Evolutionary conservation across 1,140 invertebrate species (phyloP).

Genomic region (Alviniconcha marisindica): DNA sequence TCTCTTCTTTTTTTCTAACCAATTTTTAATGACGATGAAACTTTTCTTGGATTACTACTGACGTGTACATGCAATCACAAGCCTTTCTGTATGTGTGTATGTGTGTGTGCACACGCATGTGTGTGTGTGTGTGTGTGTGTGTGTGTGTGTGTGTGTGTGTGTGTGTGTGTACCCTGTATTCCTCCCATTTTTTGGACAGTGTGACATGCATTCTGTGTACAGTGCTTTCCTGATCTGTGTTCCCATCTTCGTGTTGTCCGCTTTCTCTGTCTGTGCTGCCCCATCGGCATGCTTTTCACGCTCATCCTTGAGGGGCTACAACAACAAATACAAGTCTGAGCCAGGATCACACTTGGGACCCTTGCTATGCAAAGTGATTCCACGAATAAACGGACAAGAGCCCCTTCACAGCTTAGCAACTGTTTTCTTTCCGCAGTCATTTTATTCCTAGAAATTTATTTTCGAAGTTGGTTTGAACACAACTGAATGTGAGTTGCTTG

Average conservation of each 20-base stretch:
- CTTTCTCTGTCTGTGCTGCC: not conserved
- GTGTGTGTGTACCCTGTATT: not conserved
- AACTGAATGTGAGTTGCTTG: too few species aligned
- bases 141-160: not conserved
- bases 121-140: not conserved
- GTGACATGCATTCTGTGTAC: not conserved
- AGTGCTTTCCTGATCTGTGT: not conserved
- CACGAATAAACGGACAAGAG: too few species aligned
- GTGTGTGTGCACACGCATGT: not conserved
- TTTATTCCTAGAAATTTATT: too few species aligned
- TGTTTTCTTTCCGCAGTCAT: too few species aligned
- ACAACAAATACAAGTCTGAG: too few species aligned
- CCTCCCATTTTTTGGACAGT: not conserved
- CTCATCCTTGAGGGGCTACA: too few species aligned
- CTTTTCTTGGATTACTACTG: not conserved
- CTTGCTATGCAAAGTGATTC: too few species aligned
- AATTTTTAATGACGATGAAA: not conserved
- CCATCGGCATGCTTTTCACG: not conserved
- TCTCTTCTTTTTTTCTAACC: not conserved
- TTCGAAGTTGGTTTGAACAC: too few species aligned
- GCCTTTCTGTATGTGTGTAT: not conserved
- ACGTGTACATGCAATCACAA: not conserved
- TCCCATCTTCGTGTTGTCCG: not conserved
- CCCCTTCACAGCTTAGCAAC: too few species aligned
- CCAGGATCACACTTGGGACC: too few species aligned